These are phyloP conservation scores for Batillaria attramentaria DNA, from an alignment of 1,140 invertebrate genomes.

Conservation along the genomic window DNA sequence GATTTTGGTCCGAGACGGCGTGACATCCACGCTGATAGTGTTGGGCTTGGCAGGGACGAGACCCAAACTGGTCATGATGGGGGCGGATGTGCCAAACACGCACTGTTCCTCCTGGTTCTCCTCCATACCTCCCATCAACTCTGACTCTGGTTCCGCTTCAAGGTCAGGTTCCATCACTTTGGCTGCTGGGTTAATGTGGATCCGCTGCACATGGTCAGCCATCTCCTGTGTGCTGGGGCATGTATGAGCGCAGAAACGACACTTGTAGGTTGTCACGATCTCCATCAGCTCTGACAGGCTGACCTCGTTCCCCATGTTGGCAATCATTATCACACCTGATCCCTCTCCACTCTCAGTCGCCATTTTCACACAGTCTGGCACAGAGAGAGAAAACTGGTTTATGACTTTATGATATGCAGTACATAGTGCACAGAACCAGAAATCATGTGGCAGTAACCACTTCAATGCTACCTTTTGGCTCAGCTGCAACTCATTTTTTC, in stretches of 20 bases:
- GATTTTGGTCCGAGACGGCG: background rate
- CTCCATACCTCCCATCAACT: too few species aligned
- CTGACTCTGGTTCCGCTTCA: background rate
- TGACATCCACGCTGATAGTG: background rate
- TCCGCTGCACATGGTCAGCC: slow-evolving; percentile 52
- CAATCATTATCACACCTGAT: background rate
- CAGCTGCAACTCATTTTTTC: background rate
- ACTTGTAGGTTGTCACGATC: slow-evolving; percentile 66
- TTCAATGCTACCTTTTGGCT: background rate
- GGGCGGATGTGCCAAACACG: background rate
- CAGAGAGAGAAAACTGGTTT: background rate
- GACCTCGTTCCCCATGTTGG: slow-evolving; percentile 8
- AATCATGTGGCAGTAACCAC: background rate
- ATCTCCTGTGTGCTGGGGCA: slow-evolving; percentile 53
- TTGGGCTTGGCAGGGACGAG: background rate
- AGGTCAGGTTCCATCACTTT: background rate
- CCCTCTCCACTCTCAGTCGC: slow-evolving; percentile 6
- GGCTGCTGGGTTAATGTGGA: slow-evolving; percentile 36
- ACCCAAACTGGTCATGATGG: background rate
- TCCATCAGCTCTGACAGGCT: slow-evolving; percentile 65
- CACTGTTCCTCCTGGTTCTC: background rate
- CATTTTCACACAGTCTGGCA: background rate
- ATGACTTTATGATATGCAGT: background rate
- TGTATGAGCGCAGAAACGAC: slow-evolving; percentile 64
- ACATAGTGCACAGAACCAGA: background rate